These are phyloP conservation scores for Pampusana beccarii DNA, from an alignment of 2,113 vertebrate genomes.

Conservation along the genomic window DNA sequence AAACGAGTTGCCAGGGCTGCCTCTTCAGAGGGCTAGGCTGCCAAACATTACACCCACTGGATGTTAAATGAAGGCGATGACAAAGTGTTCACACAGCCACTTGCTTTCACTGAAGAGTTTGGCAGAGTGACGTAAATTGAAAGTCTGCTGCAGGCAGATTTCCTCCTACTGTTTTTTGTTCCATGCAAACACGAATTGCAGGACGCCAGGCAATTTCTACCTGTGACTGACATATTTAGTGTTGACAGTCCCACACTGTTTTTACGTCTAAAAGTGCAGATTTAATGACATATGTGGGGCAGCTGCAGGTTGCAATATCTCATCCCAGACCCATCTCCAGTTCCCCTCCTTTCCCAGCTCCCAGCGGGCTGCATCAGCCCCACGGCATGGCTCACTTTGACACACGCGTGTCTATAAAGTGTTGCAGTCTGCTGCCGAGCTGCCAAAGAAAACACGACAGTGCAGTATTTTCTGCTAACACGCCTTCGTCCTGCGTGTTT, in stretches of 20 bases:
- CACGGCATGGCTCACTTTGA: background rate
- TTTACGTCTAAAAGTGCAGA: background rate
- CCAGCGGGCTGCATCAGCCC: background rate
- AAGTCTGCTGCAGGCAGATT: conserved; percentile 69
- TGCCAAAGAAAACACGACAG: background rate
- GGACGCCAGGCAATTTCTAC: conserved; percentile 41
- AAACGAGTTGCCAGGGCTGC: conserved; percentile 49
- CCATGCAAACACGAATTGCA: conserved; percentile 66
- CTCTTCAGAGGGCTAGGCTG: conserved; percentile 48
- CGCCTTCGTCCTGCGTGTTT: background rate
- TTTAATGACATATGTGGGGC: background rate
- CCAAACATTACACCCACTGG: conserved; percentile 67
- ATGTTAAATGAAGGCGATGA: conserved; percentile 66
- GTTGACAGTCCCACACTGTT: conserved; percentile 53
- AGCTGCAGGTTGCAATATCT: background rate
- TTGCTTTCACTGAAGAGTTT: conserved; percentile 54
- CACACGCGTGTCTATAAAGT: background rate
- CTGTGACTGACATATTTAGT: conserved; percentile 67
- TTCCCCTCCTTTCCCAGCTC: background rate
- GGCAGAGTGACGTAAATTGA: conserved; percentile 70
- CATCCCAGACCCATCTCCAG: background rate
- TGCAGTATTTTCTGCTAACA: conserved; percentile 47
- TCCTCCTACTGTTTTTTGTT: conserved; percentile 69
- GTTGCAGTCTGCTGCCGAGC: background rate
- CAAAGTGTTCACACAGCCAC: conserved; percentile 57